These are phyloP conservation scores for Volucella zonaria DNA, from an alignment of 2,888 invertebrate species.

Conservation along the genomic window DNA sequence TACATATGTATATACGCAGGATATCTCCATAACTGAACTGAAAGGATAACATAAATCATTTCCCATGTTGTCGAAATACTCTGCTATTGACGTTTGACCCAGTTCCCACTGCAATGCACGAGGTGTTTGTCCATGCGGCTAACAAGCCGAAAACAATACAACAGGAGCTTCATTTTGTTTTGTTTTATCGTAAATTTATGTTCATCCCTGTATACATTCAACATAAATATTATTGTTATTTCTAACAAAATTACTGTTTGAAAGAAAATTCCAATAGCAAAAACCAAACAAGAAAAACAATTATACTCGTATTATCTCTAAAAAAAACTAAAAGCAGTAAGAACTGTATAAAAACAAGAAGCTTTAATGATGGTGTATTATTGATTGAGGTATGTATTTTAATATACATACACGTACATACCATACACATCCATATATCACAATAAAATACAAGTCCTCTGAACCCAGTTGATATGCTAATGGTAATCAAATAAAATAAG, in stretches of 20 bases:
- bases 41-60: slow-evolving; percentile 73
- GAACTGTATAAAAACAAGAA: too few relatives aligned
- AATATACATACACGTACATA: too few relatives aligned
- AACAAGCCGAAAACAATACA: slow-evolving; percentile 69
- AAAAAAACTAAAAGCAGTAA: too few relatives aligned
- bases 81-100: slow-evolving; percentile 74
- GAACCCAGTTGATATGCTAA: too few relatives aligned
- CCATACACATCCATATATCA: too few relatives aligned
- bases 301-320: too few relatives aligned
- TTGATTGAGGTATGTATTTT: too few relatives aligned
- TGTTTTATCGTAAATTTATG: slow-evolving; percentile 40
- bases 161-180: slow-evolving; percentile 41
- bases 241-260: slow-evolving; percentile 5
- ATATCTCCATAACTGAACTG: slow-evolving; percentile 51
- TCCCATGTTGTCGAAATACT: slow-evolving; percentile 69
- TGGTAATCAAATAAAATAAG: too few relatives aligned
- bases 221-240: slow-evolving; percentile 44
- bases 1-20: slow-evolving; percentile 7
- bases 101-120: slow-evolving; percentile 63
- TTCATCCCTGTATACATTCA: slow-evolving; percentile 29
- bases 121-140: slow-evolving; percentile 65
- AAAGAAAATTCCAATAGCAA: not conserved
- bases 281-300: not conserved
- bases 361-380: too few relatives aligned
- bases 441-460: too few relatives aligned